phyloP scores from a whole-genome alignment of 1,140 invertebrate genomes.

The Heliconius himera region DNA sequence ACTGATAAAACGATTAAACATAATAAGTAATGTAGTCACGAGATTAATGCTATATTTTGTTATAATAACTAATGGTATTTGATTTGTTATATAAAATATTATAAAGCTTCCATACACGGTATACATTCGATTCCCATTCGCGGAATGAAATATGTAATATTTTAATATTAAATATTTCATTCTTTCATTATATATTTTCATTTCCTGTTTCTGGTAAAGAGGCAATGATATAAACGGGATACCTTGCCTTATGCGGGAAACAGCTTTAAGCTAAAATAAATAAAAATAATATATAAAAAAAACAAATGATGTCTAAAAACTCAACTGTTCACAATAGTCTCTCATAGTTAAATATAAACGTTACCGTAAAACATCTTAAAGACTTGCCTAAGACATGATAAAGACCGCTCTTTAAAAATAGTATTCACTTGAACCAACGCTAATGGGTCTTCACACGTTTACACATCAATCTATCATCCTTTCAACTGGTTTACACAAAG shows the following conservation, averaged over 20 bases:
- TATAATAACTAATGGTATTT: conserved; percentile 12
- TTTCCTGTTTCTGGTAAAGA: no score
- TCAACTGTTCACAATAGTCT: background rate
- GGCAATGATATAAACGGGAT: no score
- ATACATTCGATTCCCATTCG: no score
- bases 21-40: background rate
- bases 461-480: conserved; percentile 32
- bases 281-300: no score
- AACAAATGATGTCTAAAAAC: background rate
- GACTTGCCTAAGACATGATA: background rate
- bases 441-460: conserved; percentile 21
- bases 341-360: background rate
- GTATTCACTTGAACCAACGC: conserved; percentile 18
- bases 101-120: no score
- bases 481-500: conserved; percentile 33
- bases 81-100: background rate
- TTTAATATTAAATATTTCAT: no score
- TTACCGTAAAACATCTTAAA: conserved; percentile 11
- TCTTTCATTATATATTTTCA: no score
- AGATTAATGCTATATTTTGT: background rate
- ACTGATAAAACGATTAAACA: background rate
- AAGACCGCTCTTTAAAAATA: conserved; percentile 11
- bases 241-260: no score
- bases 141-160: no score
- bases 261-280: no score